A percentile compares a stretch with the other conserved stretches of the same genome.
phyloP scores from a whole-genome alignment of 2,888 invertebrate species.

The Endotricha flammealis region DNA sequence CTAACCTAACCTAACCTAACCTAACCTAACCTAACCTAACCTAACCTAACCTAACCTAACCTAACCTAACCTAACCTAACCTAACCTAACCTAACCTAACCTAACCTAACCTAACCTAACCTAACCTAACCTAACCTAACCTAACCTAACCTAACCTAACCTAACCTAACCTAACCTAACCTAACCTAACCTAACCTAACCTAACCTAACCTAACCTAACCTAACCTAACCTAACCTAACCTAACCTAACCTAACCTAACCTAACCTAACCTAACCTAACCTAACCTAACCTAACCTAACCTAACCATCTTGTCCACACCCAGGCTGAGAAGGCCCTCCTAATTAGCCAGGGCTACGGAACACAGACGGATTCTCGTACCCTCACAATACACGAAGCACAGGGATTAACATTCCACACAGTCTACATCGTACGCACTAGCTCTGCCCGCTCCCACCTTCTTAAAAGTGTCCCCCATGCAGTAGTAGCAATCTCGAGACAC shows the following conservation, averaged over 20 bases:
- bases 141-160: constrained; percentile 27
- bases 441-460: too few species aligned
- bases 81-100: constrained; percentile 24
- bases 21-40: too few species aligned
- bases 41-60: too few species aligned
- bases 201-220: constrained; percentile 28
- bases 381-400: too few species aligned
- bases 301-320: constrained; percentile 18
- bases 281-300: constrained; percentile 27
- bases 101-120: constrained; percentile 15
- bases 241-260: constrained; percentile 28
- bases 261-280: constrained; percentile 29
- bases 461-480: too few species aligned
- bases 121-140: constrained; percentile 23
- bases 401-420: too few species aligned
- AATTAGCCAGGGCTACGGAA: too few species aligned
- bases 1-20: too few species aligned
- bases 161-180: constrained; percentile 26
- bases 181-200: constrained; percentile 26
- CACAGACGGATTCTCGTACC: too few species aligned
- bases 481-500: too few species aligned
- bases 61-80: constrained; percentile 24
- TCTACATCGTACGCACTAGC: too few species aligned
- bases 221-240: constrained; percentile 16
- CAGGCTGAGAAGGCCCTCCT: too few species aligned